phyloP scores from a whole-genome alignment of 2,797 vertebrate species.

The Takifugu rubripes region DNA sequence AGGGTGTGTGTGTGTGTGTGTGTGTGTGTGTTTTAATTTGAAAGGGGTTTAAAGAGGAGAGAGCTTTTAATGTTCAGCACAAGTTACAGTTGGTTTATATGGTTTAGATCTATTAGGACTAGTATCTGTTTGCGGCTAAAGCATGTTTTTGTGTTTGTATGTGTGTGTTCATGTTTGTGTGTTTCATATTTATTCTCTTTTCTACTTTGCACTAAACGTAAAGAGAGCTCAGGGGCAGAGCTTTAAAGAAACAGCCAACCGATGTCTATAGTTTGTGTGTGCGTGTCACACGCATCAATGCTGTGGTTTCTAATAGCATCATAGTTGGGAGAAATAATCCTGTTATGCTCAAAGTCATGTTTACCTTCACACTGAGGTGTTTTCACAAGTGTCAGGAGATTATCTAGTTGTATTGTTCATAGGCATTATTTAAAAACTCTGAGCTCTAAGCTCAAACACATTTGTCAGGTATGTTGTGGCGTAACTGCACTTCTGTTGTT shows the following conservation, averaged over 20 bases:
- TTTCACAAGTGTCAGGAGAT: too few relatives aligned
- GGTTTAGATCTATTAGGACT: constrained; percentile 58
- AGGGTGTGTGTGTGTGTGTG: constrained; percentile 27
- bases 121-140: constrained; percentile 40
- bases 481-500: too few relatives aligned
- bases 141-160: constrained; percentile 32
- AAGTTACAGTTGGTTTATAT: constrained; percentile 32
- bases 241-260: constrained; percentile 68
- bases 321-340: too few relatives aligned
- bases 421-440: too few relatives aligned
- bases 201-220: constrained; percentile 57
- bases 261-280: constrained; percentile 3
- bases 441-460: too few relatives aligned
- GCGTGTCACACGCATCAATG: constrained; percentile 21
- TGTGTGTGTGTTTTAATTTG: constrained; percentile 29
- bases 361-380: too few relatives aligned
- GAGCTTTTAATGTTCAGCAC: constrained; percentile 22
- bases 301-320: neutral
- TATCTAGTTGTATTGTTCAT: too few relatives aligned
- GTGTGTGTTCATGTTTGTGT: constrained; percentile 30
- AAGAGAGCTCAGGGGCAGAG: constrained; percentile 46
- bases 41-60: constrained; percentile 33
- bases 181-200: constrained; percentile 20
- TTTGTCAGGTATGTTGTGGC: too few relatives aligned
- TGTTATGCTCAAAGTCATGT: too few relatives aligned